A percentile compares a stretch with the other conserved stretches of the same genome.
Conservation (phyloP, 2,797 vertebrate genomes). For the Crypturellus tataupa region DNA sequence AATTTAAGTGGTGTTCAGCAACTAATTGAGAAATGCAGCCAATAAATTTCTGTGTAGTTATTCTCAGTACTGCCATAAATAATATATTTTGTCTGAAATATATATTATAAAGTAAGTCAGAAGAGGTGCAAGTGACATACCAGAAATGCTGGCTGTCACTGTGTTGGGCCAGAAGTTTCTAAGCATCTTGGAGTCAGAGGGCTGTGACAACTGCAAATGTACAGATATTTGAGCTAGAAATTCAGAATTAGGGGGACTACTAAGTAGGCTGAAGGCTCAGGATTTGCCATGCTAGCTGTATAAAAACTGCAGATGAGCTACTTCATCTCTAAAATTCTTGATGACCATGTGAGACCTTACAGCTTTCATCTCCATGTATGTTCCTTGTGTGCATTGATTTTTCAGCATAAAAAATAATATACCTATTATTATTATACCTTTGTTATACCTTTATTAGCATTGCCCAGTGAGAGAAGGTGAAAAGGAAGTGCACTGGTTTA, state of each 20-base stretch:
- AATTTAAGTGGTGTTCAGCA: background rate
- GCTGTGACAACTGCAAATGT: background rate
- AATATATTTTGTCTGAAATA: background rate
- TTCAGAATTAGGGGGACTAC: background rate
- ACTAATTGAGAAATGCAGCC: background rate
- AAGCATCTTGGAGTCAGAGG: background rate
- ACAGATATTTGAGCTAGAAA: slow-evolving; percentile 8
- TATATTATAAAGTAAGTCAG: background rate
- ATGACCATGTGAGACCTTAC: background rate
- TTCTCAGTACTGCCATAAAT: background rate
- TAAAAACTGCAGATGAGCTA: background rate
- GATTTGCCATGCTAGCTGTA: background rate
- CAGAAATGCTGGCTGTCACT: background rate
- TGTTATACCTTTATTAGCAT: too few relatives aligned
- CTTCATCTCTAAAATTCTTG: slow-evolving; percentile 10
- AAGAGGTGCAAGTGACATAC: background rate
- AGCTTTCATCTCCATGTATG: background rate
- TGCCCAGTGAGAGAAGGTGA: background rate
- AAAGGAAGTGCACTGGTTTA: background rate
- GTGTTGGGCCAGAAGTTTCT: background rate
- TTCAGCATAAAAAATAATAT: background rate
- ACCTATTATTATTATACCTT: background rate
- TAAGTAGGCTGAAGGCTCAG: background rate
- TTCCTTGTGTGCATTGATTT: background rate
- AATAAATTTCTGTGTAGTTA: background rate